Conservation (phyloP, 2,888 invertebrate genomes). For the Octodonta nipae region DNA sequence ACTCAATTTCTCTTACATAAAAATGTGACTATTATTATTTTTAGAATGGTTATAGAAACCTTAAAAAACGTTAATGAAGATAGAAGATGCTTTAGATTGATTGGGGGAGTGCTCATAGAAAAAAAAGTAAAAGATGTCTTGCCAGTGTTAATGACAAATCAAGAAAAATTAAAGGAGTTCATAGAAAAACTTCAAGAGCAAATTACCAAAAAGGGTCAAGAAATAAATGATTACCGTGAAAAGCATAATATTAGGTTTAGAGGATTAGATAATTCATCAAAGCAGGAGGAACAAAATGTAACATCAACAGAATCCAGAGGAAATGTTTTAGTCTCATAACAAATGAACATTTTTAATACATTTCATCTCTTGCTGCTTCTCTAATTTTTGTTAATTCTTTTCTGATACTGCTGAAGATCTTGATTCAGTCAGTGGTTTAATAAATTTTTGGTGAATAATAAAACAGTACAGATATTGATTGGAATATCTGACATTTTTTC, state of each 20-base stretch:
- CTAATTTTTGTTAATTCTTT: too few species aligned
- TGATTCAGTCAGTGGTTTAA: too few species aligned
- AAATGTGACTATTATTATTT: slow-evolving; percentile 19
- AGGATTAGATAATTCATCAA: slow-evolving; percentile 36
- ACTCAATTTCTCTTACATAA: too few species aligned
- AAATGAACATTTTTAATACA: too few species aligned
- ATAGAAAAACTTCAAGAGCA: slow-evolving; percentile 68
- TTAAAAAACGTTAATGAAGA: slow-evolving; percentile 69
- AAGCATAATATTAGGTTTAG: slow-evolving; percentile 77
- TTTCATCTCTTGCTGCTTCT: too few species aligned
- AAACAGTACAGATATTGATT: too few species aligned
- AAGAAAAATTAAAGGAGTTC: slow-evolving; percentile 66
- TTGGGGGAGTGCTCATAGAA: slow-evolving; percentile 88
- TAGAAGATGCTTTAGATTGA: slow-evolving; percentile 83
- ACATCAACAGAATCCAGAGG: slow-evolving; percentile 28
- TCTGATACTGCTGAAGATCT: too few species aligned
- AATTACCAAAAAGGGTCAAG: slow-evolving; percentile 70
- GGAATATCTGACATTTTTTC: too few species aligned
- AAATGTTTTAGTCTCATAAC: slow-evolving; percentile 35
- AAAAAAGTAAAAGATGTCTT: slow-evolving; percentile 82
- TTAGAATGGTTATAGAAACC: slow-evolving; percentile 86
- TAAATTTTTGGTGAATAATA: too few species aligned
- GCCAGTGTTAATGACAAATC: slow-evolving; percentile 68
- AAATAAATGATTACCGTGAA: slow-evolving; percentile 85
- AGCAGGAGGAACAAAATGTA: slow-evolving; percentile 33